Percentiles rank a stretch among this genome's conserved stretches.
Conservation (phyloP, 2,113 vertebrate species). For the Rostratula benghalensis region DNA sequence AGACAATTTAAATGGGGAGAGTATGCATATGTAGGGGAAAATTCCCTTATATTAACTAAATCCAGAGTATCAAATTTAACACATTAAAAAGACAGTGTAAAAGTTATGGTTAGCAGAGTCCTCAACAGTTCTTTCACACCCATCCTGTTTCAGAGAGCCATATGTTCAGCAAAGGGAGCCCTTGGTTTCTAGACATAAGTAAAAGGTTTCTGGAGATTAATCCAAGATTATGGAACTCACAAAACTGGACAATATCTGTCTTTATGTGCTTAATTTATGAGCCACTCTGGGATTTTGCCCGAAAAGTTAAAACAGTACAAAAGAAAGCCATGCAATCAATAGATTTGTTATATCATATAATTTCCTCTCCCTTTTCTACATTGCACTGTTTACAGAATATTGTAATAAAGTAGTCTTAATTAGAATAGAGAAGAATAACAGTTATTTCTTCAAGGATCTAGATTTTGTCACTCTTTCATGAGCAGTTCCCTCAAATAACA, state of each 20-base stretch:
- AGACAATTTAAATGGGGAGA: constrained; percentile 23
- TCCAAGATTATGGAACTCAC: background rate
- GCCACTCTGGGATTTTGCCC: background rate
- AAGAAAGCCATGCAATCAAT: background rate
- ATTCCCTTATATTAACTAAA: background rate
- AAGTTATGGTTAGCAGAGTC: background rate
- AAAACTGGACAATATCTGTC: background rate
- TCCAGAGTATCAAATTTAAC: background rate
- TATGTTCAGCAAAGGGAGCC: background rate
- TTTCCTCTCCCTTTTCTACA: background rate
- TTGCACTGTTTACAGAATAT: background rate
- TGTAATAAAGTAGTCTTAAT: background rate
- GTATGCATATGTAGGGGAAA: background rate
- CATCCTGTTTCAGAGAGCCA: background rate
- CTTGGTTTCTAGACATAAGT: background rate
- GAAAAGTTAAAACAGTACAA: background rate
- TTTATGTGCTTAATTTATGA: background rate
- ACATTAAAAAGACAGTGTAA: background rate
- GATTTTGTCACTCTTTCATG: background rate
- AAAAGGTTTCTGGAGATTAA: background rate
- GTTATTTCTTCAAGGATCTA: background rate
- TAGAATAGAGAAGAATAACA: background rate
- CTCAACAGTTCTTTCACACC: background rate
- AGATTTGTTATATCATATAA: background rate
- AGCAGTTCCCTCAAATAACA: background rate